These are phyloP conservation scores for Xyrichtys novacula DNA, from an alignment of 2,797 vertebrate species.

Conservation along the genomic window DNA sequence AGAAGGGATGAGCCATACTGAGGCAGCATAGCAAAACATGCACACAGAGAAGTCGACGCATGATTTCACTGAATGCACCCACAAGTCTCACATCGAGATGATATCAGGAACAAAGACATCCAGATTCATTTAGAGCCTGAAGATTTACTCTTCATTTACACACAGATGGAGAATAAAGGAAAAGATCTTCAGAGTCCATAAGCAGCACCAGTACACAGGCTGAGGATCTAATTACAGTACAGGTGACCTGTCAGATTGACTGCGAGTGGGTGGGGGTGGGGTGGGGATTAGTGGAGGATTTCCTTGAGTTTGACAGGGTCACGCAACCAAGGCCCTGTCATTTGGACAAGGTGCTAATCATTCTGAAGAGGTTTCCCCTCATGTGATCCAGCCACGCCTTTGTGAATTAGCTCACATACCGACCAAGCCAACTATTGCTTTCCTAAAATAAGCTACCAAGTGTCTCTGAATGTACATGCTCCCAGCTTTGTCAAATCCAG, in stretches of 20 bases:
- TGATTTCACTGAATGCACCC: slow-evolving; percentile 70
- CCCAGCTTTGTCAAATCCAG: neutral
- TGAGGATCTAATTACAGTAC: slow-evolving; percentile 66
- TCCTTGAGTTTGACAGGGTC: slow-evolving; percentile 70
- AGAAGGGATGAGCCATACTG: slow-evolving; percentile 81
- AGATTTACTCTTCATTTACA: slow-evolving; percentile 28
- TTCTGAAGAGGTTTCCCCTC: slow-evolving; percentile 61
- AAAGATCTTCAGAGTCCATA: slow-evolving; percentile 50
- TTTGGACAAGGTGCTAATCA: slow-evolving; percentile 61
- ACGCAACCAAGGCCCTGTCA: slow-evolving; percentile 52
- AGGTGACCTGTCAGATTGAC: slow-evolving; percentile 70
- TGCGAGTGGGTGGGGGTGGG: slow-evolving; percentile 14
- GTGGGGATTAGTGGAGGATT: slow-evolving; percentile 82
- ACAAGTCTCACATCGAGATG: slow-evolving; percentile 60
- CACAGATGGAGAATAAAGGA: slow-evolving; percentile 39
- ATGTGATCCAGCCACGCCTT: slow-evolving; percentile 52
- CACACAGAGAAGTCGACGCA: slow-evolving; percentile 84
- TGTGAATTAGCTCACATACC: slow-evolving; percentile 19
- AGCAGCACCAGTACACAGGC: slow-evolving; percentile 28
- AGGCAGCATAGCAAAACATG: slow-evolving; percentile 85
- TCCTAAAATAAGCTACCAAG: neutral
- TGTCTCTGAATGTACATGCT: neutral
- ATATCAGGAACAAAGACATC: slow-evolving; percentile 64
- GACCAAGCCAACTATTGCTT: neutral
- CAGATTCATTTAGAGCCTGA: slow-evolving; percentile 41